Evolutionary conservation across 2,888 invertebrate genomes (phyloP).

Genomic region (Lysandra bellargus): DNA sequence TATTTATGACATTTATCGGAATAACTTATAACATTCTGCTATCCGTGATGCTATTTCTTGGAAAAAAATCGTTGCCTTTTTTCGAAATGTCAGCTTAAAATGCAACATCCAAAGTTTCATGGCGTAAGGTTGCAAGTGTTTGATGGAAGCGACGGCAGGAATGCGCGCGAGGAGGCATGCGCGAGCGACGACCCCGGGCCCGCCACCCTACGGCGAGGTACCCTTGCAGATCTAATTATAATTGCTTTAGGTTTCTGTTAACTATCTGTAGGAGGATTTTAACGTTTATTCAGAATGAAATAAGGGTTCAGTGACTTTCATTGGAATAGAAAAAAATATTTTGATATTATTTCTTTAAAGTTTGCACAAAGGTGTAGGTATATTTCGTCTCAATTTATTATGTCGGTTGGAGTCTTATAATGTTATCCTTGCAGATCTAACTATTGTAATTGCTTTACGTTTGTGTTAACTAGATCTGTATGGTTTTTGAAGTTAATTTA

Average conservation of each 20-base stretch:
- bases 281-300: not conserved
- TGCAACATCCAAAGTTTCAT: conserved; percentile 23
- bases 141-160: conserved; percentile 53
- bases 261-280: not conserved
- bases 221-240: conserved; percentile 33
- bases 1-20: too few species aligned
- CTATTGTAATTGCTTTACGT: conserved; percentile 25
- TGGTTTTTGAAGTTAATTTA: not conserved
- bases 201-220: conserved; percentile 45
- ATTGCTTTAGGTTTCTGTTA: conserved; percentile 8
- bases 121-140: conserved; percentile 22
- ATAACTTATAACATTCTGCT: not conserved
- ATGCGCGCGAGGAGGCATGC: conserved; percentile 67
- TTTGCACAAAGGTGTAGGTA: too few species aligned
- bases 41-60: not conserved
- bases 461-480: not conserved
- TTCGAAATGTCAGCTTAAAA: not conserved
- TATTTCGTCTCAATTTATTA: too few species aligned
- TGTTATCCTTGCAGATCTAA: conserved; percentile 30
- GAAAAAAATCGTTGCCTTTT: not conserved
- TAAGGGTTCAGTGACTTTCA: too few species aligned
- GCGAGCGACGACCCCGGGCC: conserved; percentile 59
- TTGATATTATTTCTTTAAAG: too few species aligned
- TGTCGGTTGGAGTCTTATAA: too few species aligned
- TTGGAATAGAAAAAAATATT: too few species aligned